These are phyloP conservation scores for Coturnix japonica DNA, from an alignment of 2,113 vertebrate genomes.

Conservation along the genomic window DNA sequence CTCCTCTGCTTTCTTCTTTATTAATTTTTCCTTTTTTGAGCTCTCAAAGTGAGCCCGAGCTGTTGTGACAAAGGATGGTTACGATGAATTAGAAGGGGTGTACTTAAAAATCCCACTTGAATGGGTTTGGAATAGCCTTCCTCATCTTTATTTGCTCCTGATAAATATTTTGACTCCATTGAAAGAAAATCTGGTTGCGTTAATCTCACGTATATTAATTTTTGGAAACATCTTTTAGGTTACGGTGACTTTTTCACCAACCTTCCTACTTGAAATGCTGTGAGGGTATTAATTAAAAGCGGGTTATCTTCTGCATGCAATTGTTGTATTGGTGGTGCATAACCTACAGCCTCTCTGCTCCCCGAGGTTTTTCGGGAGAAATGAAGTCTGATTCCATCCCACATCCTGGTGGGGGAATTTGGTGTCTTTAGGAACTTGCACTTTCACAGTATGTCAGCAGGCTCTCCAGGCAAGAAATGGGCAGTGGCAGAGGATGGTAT, in stretches of 20 bases:
- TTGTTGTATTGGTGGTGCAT: constrained; percentile 23
- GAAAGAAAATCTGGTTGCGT: constrained; percentile 1
- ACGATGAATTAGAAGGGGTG: constrained; percentile 39
- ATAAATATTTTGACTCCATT: constrained; percentile 65
- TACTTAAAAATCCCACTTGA: constrained; percentile 57
- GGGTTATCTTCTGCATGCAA: constrained; percentile 43
- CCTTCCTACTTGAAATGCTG: constrained; percentile 47
- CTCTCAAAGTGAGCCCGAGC: constrained; percentile 24
- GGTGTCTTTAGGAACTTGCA: background rate
- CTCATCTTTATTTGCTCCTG: constrained; percentile 51
- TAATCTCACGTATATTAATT: constrained; percentile 11
- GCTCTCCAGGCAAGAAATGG: constrained; percentile 39
- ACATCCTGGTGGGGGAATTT: background rate
- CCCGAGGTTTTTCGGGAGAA: background rate
- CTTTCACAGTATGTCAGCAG: constrained; percentile 37
- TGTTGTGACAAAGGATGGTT: constrained; percentile 62
- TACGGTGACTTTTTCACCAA: background rate
- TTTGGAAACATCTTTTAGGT: background rate
- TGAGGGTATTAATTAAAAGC: constrained; percentile 46
- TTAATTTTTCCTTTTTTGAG: constrained; percentile 64
- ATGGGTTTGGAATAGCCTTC: constrained; percentile 53
- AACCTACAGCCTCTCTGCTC: background rate
- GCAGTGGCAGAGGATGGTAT: constrained; percentile 21
- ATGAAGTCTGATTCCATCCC: background rate
- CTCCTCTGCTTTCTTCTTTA: constrained; percentile 39